Evolutionary conservation across 2,797 vertebrate species (phyloP).

Genomic region (Pampus argenteus): DNA sequence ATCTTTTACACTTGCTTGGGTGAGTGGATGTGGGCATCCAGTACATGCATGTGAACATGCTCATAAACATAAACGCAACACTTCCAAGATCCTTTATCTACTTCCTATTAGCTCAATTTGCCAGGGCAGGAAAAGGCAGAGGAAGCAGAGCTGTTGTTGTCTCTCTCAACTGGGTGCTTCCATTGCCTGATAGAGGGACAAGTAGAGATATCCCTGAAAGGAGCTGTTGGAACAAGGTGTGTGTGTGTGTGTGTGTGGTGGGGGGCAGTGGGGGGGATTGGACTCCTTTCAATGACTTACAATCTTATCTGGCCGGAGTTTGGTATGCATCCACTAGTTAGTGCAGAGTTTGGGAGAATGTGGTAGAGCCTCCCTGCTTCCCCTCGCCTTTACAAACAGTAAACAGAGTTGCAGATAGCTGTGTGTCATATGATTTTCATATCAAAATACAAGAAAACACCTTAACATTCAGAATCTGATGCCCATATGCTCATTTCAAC

Average conservation of each 20-base stretch:
- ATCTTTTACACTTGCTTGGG: conserved; percentile 10
- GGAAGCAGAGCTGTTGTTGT: conserved; percentile 70
- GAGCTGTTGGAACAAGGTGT: conserved; percentile 70
- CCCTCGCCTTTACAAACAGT: conserved; percentile 42
- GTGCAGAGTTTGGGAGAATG: conserved; percentile 70
- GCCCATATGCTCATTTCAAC: conserved; percentile 8
- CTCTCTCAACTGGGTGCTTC: conserved; percentile 76
- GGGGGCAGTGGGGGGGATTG: conserved; percentile 67
- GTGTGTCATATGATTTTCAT: no score
- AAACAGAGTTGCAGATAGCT: conserved; percentile 29
- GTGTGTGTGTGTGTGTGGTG: no score
- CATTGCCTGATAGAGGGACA: conserved; percentile 74
- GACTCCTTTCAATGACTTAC: conserved; percentile 74
- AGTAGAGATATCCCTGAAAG: conserved; percentile 80
- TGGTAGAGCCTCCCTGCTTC: conserved; percentile 39
- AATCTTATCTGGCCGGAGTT: conserved; percentile 82
- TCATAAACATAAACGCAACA: conserved; percentile 37
- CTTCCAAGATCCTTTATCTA: conserved; percentile 51
- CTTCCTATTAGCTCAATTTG: conserved; percentile 58
- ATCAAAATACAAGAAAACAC: not conserved
- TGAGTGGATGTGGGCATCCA: conserved; percentile 9
- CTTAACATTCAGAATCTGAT: conserved; percentile 4
- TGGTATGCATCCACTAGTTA: conserved; percentile 79
- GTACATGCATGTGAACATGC: conserved; percentile 27
- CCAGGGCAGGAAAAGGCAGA: conserved; percentile 46